phyloP scores from a whole-genome alignment of 2,797 vertebrate genomes.

The Iguana delicatissima region DNA sequence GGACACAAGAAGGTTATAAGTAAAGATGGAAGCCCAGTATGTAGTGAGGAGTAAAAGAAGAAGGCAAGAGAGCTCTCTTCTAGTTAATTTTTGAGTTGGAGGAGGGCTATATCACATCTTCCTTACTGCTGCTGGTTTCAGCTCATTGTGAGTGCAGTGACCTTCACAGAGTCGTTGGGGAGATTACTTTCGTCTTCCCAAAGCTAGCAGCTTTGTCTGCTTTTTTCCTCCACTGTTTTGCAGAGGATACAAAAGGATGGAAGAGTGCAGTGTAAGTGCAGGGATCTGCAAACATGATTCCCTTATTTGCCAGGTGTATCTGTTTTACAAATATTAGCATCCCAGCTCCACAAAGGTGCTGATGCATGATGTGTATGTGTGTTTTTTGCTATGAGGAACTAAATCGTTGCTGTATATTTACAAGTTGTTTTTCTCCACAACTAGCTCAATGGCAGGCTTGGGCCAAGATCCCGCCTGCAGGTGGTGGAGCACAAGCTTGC shows the following conservation, averaged over 20 bases:
- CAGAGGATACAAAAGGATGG: no score
- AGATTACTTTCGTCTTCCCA: neutral
- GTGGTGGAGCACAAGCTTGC: no score
- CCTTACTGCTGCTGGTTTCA: neutral
- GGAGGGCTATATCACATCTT: neutral
- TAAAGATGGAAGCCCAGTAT: no score
- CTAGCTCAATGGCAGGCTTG: neutral
- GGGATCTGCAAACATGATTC: neutral
- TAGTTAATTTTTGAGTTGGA: neutral
- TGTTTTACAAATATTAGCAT: neutral
- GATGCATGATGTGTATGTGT: neutral
- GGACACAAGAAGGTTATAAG: no score
- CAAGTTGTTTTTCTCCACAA: neutral
- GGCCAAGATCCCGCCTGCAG: no score
- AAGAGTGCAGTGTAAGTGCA: accelerated
- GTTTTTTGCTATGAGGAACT: neutral
- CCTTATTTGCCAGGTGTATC: neutral
- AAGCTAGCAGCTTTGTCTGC: neutral
- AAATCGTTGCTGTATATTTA: neutral
- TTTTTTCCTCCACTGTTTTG: neutral
- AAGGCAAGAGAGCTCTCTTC: neutral
- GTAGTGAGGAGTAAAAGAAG: neutral
- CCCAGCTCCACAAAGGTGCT: neutral
- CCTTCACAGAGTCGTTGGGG: neutral
- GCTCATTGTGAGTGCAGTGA: neutral